Evolutionary conservation across 2,888 invertebrate species (phyloP).

Genomic region (Antheraea yamamai): DNA sequence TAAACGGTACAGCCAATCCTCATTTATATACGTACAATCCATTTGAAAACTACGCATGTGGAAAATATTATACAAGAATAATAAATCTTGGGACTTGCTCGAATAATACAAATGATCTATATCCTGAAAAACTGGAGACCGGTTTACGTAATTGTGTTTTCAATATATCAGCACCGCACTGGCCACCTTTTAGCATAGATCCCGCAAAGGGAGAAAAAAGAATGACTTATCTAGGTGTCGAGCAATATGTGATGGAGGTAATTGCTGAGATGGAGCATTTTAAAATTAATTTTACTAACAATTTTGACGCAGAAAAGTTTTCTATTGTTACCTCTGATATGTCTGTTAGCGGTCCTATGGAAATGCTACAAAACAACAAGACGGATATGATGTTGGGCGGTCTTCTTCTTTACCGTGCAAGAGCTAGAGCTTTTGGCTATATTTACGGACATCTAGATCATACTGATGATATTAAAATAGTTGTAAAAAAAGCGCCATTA

Average conservation of each 20-base stretch:
- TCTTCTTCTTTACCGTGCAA: conserved; percentile 31
- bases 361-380: conserved; percentile 32
- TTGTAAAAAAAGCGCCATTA: conserved; percentile 6
- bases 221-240: not conserved
- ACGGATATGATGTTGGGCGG: conserved; percentile 39
- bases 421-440: conserved; percentile 28
- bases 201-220: conserved; percentile 3
- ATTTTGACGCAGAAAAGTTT: conserved; percentile 18
- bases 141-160: conserved; percentile 55
- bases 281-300: conserved; percentile 32
- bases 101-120: conserved; percentile 33
- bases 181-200: conserved; percentile 34
- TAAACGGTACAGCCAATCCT: conserved; percentile 41
- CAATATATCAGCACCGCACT: conserved; percentile 43
- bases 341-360: conserved; percentile 30
- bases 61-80: conserved; percentile 48
- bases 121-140: conserved; percentile 43
- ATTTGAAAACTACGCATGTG: conserved; percentile 57
- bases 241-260: conserved; percentile 25
- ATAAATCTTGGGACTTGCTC: conserved; percentile 50
- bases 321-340: not conserved
- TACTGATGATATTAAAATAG: not conserved
- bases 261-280: conserved; percentile 36
- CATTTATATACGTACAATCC: conserved; percentile 59
- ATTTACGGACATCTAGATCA: conserved; percentile 10